phyloP scores from a whole-genome alignment of 2,797 vertebrate species.

The Phaenicophaeus curvirostris region DNA sequence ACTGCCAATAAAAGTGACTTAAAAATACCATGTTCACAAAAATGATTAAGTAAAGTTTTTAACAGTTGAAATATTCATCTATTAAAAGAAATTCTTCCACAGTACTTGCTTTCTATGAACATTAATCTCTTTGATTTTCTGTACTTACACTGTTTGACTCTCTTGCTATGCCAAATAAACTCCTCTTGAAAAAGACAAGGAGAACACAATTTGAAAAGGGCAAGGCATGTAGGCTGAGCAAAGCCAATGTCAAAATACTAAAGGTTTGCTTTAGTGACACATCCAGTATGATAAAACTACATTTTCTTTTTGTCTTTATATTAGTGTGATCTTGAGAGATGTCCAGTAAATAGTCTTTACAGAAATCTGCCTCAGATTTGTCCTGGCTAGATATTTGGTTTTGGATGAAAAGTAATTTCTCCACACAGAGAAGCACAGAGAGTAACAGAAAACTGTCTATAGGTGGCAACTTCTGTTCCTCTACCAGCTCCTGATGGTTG shows the following conservation, averaged over 20 bases:
- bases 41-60: not conserved
- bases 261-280: not conserved
- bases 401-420: not conserved
- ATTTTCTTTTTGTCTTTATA: not conserved
- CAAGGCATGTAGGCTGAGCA: not conserved
- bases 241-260: not conserved
- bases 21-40: not conserved
- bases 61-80: constrained; percentile 2
- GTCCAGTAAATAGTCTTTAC: not conserved
- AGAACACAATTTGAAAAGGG: constrained; percentile 13
- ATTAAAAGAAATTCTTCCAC: not conserved
- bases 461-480: constrained; percentile 3
- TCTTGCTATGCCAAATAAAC: not conserved
- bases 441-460: constrained; percentile 16
- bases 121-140: constrained; percentile 16
- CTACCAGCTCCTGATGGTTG: constrained; percentile 4
- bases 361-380: not conserved
- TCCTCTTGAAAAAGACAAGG: not conserved
- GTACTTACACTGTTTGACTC: not conserved
- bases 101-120: not conserved
- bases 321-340: not conserved
- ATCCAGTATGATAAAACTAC: not conserved
- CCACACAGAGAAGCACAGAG: not conserved
- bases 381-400: not conserved
- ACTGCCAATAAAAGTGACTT: not conserved